phyloP scores from a whole-genome alignment of 2,113 vertebrate species.

The Tringa solitaria region DNA sequence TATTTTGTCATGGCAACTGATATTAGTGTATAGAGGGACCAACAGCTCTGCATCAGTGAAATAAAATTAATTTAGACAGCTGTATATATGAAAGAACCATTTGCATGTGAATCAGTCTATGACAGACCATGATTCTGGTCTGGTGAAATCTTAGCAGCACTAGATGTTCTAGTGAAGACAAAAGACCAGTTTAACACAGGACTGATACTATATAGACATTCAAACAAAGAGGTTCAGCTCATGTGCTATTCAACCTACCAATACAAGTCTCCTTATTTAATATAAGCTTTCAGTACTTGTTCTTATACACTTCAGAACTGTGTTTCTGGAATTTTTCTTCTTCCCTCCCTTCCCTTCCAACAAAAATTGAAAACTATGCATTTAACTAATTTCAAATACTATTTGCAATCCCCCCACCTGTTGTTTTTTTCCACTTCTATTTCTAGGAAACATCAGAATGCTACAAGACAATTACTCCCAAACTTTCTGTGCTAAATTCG shows the following conservation, averaged over 20 bases:
- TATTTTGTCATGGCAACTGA: neutral
- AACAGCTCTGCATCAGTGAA: neutral
- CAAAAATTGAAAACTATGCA: neutral
- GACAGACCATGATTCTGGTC: neutral
- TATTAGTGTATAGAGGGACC: rapidly evolving
- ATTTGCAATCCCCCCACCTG: neutral
- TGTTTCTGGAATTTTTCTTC: neutral
- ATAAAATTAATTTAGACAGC: neutral
- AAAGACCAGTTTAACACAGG: neutral
- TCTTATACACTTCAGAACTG: neutral
- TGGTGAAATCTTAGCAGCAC: neutral
- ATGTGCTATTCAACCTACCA: neutral
- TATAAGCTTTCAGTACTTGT: neutral
- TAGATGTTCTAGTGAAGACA: neutral
- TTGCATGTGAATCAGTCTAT: neutral
- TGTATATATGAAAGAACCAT: neutral
- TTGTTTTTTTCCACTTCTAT: neutral
- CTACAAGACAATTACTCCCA: neutral
- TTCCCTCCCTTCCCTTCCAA: neutral
- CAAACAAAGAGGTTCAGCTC: neutral
- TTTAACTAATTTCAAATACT: neutral
- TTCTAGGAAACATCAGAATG: neutral
- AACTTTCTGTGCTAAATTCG: neutral
- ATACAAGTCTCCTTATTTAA: neutral
- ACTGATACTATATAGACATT: neutral